Conservation (phyloP, 1,140 invertebrate genomes). For the Neodiprion virginianus region DNA sequence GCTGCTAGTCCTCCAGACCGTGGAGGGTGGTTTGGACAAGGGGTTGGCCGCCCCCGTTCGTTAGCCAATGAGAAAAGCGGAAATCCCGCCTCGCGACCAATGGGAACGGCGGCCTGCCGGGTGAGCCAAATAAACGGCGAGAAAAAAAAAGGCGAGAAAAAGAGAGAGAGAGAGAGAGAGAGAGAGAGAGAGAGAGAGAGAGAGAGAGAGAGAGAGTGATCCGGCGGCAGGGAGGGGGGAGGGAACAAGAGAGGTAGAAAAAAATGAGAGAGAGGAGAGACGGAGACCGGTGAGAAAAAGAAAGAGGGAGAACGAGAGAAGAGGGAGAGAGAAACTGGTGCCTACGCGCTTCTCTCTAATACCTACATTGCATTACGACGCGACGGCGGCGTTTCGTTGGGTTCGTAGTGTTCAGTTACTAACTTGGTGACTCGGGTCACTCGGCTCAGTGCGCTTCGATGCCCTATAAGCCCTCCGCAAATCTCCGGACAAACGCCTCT, state of each 20-base stretch:
- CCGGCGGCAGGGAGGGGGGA: constrained; percentile 4
- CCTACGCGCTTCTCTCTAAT: constrained; percentile 8
- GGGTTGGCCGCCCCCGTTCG: constrained; percentile 48
- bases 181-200: constrained; percentile 21
- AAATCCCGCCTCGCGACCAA: constrained; percentile 38
- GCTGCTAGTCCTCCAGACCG: constrained; percentile 13
- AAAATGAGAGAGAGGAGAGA: constrained; percentile 13
- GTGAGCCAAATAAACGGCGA: constrained; percentile 31
- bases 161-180: constrained; percentile 9
- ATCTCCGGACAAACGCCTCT: no score
- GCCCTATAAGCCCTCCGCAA: no score
- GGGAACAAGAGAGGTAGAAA: constrained; percentile 13
- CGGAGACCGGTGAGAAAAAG: constrained; percentile 16
- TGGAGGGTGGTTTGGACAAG: constrained; percentile 29
- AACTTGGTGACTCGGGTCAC: constrained; percentile 49
- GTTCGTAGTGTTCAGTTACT: constrained; percentile 15
- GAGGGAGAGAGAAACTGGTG: background rate
- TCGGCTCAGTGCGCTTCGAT: constrained; percentile 37
- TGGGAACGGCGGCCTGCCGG: constrained; percentile 27
- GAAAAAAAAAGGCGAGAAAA: constrained; percentile 18
- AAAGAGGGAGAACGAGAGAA: constrained; percentile 14
- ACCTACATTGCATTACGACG: constrained; percentile 18
- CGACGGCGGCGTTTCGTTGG: constrained; percentile 12
- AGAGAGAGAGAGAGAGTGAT: constrained; percentile 25
- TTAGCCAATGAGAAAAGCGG: background rate